Conservation (phyloP, 1,140 invertebrate genomes). For the Zophobas morio region DNA sequence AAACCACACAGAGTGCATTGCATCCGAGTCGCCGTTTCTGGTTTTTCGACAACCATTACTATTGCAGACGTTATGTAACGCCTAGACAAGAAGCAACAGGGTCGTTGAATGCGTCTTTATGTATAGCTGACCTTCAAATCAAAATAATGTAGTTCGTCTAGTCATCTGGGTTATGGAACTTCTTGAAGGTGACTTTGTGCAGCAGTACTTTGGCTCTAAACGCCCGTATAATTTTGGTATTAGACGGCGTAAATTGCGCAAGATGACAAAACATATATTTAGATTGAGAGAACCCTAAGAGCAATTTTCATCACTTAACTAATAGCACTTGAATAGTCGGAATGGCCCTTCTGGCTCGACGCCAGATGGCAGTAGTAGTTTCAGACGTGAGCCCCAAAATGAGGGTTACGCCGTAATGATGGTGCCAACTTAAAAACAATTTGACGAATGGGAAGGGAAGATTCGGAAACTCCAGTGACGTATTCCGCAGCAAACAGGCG, state of each 20-base stretch:
- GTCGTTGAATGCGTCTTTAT: slow-evolving; percentile 32
- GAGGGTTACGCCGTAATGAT: background rate
- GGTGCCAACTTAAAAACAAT: slow-evolving; percentile 2
- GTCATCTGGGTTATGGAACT: slow-evolving; percentile 25
- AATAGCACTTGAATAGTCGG: background rate
- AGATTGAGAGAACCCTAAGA: slow-evolving; percentile 1
- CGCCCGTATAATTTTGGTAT: background rate
- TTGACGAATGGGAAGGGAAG: background rate
- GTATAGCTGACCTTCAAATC: slow-evolving; percentile 26
- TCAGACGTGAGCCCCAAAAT: slow-evolving; percentile 13
- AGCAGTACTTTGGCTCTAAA: background rate
- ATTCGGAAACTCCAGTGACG: background rate
- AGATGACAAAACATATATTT: slow-evolving; percentile 15
- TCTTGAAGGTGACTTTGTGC: slow-evolving; percentile 41
- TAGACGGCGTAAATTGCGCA: slow-evolving; percentile 12
- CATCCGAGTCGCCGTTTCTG: background rate
- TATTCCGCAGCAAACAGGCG: too few relatives aligned
- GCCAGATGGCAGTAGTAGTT: slow-evolving; percentile 19
- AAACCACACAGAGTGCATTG: background rate
- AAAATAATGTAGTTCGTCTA: slow-evolving; percentile 29
- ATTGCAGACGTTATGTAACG: slow-evolving; percentile 26
- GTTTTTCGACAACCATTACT: background rate
- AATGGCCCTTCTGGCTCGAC: slow-evolving; percentile 18
- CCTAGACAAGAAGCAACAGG: slow-evolving; percentile 25
- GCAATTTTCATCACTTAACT: slow-evolving; percentile 7